phyloP scores from a whole-genome alignment of 1,140 invertebrate genomes.

The Drosophila lini region DNA sequence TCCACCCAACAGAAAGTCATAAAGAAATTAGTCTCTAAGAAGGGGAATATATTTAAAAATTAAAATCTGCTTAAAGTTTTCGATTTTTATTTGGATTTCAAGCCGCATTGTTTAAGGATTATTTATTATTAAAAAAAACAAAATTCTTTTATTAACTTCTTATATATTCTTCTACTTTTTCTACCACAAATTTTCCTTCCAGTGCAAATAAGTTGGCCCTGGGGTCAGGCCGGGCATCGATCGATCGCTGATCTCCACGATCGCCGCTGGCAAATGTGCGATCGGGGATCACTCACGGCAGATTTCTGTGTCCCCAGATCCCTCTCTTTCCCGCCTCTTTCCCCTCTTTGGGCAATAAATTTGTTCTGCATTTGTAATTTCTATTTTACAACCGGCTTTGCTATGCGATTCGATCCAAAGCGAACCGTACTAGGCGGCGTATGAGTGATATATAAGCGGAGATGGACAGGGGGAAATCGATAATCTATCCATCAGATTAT shows the following conservation, averaged over 20 bases:
- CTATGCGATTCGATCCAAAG: neutral
- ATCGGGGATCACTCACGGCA: conserved; percentile 46
- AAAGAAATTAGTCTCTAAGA: too few relatives aligned
- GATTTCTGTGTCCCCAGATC: conserved; percentile 35
- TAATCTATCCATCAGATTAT: conserved; percentile 50
- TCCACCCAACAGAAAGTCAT: accelerated
- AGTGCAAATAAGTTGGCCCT: conserved; percentile 25
- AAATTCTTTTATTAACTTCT: too few relatives aligned
- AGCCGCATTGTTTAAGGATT: neutral
- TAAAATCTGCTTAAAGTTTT: too few relatives aligned
- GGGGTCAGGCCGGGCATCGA: conserved; percentile 24
- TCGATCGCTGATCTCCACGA: conserved; percentile 21
- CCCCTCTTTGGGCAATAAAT: conserved; percentile 31
- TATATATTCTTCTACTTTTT: neutral
- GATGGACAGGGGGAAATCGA: conserved; percentile 39
- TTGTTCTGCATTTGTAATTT: conserved; percentile 56
- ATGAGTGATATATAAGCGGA: conserved; percentile 46
- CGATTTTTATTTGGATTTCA: neutral
- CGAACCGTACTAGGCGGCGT: conserved; percentile 20
- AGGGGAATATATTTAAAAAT: neutral
- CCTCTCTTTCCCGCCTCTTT: neutral
- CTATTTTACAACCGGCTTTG: conserved; percentile 45
- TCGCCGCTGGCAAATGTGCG: conserved; percentile 45
- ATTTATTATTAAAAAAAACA: too few relatives aligned
- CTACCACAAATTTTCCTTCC: neutral